These are phyloP conservation scores for Druceiella hillmani DNA, from an alignment of 2,888 invertebrate genomes.

Conservation along the genomic window DNA sequence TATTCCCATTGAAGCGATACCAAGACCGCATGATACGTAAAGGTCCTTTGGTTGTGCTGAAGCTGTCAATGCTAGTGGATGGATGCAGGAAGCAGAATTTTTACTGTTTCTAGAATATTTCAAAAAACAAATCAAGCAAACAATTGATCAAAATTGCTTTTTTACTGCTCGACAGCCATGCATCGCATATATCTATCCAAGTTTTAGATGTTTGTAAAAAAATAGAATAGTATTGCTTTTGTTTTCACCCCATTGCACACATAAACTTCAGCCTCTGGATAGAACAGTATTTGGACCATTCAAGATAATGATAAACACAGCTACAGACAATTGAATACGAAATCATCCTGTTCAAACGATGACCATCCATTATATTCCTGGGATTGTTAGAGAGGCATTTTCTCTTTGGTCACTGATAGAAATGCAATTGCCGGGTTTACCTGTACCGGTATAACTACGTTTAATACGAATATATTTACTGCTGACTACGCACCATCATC, in stretches of 20 bases:
- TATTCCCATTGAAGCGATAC: conserved; percentile 16
- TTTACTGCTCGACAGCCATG: conserved; percentile 7
- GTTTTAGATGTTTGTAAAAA: conserved; percentile 19
- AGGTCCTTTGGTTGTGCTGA: conserved; percentile 18
- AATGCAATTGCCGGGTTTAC: too few relatives aligned
- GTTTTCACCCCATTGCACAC: conserved; percentile 18
- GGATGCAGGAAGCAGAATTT: neutral
- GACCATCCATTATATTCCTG: too few relatives aligned
- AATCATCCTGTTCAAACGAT: too few relatives aligned
- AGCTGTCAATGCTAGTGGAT: neutral
- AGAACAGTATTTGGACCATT: conserved; percentile 13
- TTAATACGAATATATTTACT: too few relatives aligned
- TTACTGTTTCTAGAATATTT: neutral
- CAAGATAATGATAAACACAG: conserved; percentile 8
- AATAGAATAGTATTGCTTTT: conserved; percentile 20
- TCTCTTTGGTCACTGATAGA: too few relatives aligned
- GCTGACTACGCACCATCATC: too few relatives aligned
- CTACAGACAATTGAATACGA: conserved; percentile 8
- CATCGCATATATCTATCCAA: conserved; percentile 17
- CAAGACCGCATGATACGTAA: conserved; percentile 20
- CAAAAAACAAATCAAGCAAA: too few relatives aligned
- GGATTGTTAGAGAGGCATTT: too few relatives aligned
- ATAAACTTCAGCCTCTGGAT: conserved; percentile 19
- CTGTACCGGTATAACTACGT: too few relatives aligned
- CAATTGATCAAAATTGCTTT: too few relatives aligned